Evolutionary conservation across 2,888 invertebrate genomes (phyloP), one percentile per base, ranked within the genome.

Genomic region (Amphipyra berbera): DNA sequence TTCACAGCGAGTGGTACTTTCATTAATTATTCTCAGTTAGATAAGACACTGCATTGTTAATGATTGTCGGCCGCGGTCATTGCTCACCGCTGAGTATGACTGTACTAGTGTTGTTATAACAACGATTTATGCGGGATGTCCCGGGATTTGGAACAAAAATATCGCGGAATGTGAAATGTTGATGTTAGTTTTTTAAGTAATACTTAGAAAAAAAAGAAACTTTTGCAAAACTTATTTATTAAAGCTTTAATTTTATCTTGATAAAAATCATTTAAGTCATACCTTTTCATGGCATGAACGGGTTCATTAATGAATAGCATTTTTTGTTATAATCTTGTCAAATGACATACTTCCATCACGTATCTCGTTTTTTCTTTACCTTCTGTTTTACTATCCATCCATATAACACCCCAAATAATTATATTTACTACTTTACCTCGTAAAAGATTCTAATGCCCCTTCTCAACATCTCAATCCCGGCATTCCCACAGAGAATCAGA

Each of bases 1-100:
- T 91, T 93, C 93, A 84, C 88, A 92, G 85, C 88, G 88, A 90
- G 90, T 87, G 90, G 87, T 90, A 88, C 89, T 93, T 94, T 90
- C 94, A 95, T 95, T 95, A 94, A 95, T 94, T 95, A 94, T 94
- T 89, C 91, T 87, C 82, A 90, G 87, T 92, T 93, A 95, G 94
- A 95, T 94, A 95, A 94, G 93, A 93, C 91, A 91, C 90, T 90
- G 92, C 90, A 90, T 93, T 88, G 90, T 90, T 94, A 94, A 94
- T 94, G 94, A 93, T 91, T 84, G 80, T 76, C 80, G 66, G 87
- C 81, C 86, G 82, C 85, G 85, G 84, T 85, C 90, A 93, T 93
- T 90, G 89, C 92, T 94, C 93, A 94, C 91, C 87, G 84, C 84
- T 82, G 65, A 33, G 88, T 88, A 88, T 88, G 89, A 90, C 83